Conservation (phyloP, 2,888 invertebrate species). For the Strigamia maritima region DNA sequence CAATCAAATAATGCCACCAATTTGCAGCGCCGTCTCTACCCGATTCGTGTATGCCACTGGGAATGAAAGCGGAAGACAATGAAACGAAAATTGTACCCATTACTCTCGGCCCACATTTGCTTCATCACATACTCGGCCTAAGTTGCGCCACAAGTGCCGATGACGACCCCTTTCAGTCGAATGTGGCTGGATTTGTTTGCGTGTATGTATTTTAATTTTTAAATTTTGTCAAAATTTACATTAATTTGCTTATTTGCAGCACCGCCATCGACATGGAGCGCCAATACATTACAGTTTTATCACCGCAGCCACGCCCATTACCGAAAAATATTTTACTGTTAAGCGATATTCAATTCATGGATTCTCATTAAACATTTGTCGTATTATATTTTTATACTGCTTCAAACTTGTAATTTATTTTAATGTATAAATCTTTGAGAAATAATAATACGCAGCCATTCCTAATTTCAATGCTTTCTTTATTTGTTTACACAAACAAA, state of each 20-base stretch:
- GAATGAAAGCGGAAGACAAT: constrained; percentile 89
- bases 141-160: constrained; percentile 76
- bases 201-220: constrained; percentile 65
- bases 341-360: constrained; percentile 93
- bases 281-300: constrained; percentile 81
- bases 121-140: constrained; percentile 82
- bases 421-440: neutral
- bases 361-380: constrained; percentile 64
- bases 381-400: neutral
- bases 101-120: constrained; percentile 60
- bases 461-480: neutral
- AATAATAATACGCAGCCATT: neutral
- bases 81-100: constrained; percentile 82
- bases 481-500: neutral
- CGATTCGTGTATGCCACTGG: constrained; percentile 92
- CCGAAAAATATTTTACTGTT: constrained; percentile 81
- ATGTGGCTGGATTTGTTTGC: constrained; percentile 85
- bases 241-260: constrained; percentile 56
- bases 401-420: too few relatives aligned
- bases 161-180: constrained; percentile 81
- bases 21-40: constrained; percentile 76
- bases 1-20: neutral
- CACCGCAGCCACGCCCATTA: constrained; percentile 89
- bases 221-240: neutral
- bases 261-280: constrained; percentile 85